phyloP scores from a whole-genome alignment of 2,113 vertebrate species.

The Serilophus lunatus region DNA sequence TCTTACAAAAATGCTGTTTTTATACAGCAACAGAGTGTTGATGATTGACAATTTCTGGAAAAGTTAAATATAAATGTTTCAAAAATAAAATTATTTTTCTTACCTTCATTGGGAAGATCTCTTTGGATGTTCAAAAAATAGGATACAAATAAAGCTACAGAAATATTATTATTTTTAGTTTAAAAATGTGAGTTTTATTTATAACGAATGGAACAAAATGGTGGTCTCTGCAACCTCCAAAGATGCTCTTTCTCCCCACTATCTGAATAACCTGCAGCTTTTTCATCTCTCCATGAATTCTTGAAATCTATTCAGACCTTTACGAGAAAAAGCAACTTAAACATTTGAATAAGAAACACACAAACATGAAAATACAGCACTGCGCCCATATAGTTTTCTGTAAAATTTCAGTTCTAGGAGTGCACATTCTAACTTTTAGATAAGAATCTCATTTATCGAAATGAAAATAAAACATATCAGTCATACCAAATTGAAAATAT shows the following conservation, averaged over 20 bases:
- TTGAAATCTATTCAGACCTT: neutral
- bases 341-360: neutral
- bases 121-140: neutral
- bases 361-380: neutral
- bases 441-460: neutral
- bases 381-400: neutral
- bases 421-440: neutral
- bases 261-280: neutral
- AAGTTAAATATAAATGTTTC: neutral
- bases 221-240: neutral
- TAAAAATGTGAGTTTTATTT: neutral
- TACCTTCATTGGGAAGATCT: neutral
- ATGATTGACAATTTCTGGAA: neutral
- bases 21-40: neutral
- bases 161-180: too few species aligned
- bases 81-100: neutral
- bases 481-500: conserved; percentile 11
- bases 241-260: neutral
- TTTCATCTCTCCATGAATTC: neutral
- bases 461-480: conserved; percentile 17
- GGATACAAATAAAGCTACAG: neutral
- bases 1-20: neutral
- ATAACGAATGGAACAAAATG: neutral
- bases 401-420: neutral
- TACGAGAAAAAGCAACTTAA: neutral